Percentiles rank a stretch among this genome's conserved stretches.
Conservation (phyloP, 37 sponge, comb jelly and placozoan species). For the Hexactinellida sp. region DNA sequence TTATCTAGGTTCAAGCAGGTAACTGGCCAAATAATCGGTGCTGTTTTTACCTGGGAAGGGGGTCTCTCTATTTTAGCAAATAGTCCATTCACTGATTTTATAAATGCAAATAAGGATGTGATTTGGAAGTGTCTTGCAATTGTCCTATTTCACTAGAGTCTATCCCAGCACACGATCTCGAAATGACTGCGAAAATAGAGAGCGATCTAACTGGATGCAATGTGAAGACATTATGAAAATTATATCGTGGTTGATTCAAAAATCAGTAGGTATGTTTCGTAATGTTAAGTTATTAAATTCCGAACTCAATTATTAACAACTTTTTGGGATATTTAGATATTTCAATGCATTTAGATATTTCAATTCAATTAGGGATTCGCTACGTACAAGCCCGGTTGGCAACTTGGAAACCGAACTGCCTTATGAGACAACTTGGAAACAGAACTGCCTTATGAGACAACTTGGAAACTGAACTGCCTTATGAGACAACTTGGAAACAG, state of each 20-base stretch:
- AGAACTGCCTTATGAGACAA: too few species aligned
- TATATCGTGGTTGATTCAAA: background rate
- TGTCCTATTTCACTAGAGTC: background rate
- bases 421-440: too few species aligned
- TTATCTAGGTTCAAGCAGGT: background rate
- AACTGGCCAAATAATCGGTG: background rate
- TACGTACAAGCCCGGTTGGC: too few species aligned
- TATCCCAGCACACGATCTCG: background rate
- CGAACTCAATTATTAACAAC: too few species aligned
- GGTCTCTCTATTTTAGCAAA: background rate
- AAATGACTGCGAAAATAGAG: background rate
- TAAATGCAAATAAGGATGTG: background rate
- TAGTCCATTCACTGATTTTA: background rate
- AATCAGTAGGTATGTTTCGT: constrained; percentile 9
- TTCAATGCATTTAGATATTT: background rate
- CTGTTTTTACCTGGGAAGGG: background rate
- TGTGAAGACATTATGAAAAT: background rate
- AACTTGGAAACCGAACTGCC: too few species aligned
- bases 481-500: too few species aligned
- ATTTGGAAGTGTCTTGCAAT: background rate
- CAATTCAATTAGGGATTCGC: too few species aligned
- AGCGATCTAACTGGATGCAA: background rate
- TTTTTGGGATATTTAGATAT: too few species aligned
- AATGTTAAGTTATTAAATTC: too few species aligned
- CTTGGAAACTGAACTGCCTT: too few species aligned